Evolutionary conservation across 2,797 vertebrate genomes (phyloP), one percentile per base, ranked within the genome.

Genomic region (Saxicola maurus): DNA sequence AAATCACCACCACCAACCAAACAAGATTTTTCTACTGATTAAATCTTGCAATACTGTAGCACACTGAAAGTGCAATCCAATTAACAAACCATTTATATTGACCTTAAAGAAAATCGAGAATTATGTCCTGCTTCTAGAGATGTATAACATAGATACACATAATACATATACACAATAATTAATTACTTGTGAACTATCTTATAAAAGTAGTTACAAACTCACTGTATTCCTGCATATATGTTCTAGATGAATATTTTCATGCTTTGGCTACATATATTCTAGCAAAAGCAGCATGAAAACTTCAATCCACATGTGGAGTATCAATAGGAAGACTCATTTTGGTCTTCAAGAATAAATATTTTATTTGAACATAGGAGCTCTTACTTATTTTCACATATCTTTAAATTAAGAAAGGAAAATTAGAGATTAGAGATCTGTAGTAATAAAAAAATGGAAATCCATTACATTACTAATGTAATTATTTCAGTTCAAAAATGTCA

Each of bases 291-390:
- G 13, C 9, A 28, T 2, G 28, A 43, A 72, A 37, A 51, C 10
- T 14, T 72, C 37, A 61, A 45, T 46, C 45, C 13, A 45, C 2
- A 10, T 2, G 5, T 12, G 12, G 25, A 1, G 0, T 8, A 53
- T 11, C 16, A 51, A 56, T 1, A 28, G 7, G 14, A 83, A 61
- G 4, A 56, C 15, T 72, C 3, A 2, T 17, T 77, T 65, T n/a
- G 9, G 9, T 59, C 30, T 28, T 46, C 46, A 59, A 61, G 16
- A 73, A 68, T n/a, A 67, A 82, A 16, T 14, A 13, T 55, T 59
- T 72, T 30, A 35, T 18, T 78, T 66, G 11, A 57, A 42, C 4
- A 8, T 3, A 4, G 14, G 10, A 76, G 19, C 2, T 69, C 17
- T 59, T 53, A 27, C 3, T 64, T 79, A 43, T 37, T 87, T 87